These are phyloP conservation scores for Dysdera silvatica DNA, from an alignment of 1,140 invertebrate species.

Conservation along the genomic window DNA sequence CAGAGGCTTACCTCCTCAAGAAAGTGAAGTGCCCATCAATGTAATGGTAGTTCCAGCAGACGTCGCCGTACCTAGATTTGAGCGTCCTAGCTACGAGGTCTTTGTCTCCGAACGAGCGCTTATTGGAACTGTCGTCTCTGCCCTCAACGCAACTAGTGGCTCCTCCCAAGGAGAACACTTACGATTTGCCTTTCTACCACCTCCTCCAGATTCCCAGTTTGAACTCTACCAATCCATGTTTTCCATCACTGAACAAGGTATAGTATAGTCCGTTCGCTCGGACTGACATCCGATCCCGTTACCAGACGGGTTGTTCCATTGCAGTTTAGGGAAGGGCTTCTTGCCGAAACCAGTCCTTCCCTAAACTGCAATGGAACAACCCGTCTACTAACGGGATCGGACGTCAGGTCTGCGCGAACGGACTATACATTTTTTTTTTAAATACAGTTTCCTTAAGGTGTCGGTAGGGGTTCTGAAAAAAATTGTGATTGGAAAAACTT, in stretches of 20 bases:
- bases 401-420: too few relatives aligned
- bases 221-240: constrained; percentile 38
- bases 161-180: constrained; percentile 34
- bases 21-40: constrained; percentile 46
- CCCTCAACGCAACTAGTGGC: constrained; percentile 39
- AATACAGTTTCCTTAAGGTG: too few relatives aligned
- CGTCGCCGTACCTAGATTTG: constrained; percentile 62
- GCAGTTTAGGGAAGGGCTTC: too few relatives aligned
- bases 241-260: constrained; percentile 38
- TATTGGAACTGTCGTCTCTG: constrained; percentile 47
- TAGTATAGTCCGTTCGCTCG: too few relatives aligned
- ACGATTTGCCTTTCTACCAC: constrained; percentile 20
- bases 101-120: constrained; percentile 70
- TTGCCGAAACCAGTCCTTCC: too few relatives aligned
- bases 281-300: too few relatives aligned
- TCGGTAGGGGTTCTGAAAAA: too few relatives aligned
- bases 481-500: too few relatives aligned
- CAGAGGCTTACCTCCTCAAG: constrained; percentile 58
- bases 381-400: too few relatives aligned
- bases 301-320: too few relatives aligned
- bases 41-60: constrained; percentile 40
- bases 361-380: too few relatives aligned
- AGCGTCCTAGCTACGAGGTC: constrained; percentile 61
- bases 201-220: constrained; percentile 22
- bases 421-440: too few relatives aligned